A percentile compares a stretch with the other conserved stretches of the same genome.
These are phyloP conservation scores for Colletes gigas DNA, from an alignment of 1,140 invertebrate genomes.

Conservation along the genomic window DNA sequence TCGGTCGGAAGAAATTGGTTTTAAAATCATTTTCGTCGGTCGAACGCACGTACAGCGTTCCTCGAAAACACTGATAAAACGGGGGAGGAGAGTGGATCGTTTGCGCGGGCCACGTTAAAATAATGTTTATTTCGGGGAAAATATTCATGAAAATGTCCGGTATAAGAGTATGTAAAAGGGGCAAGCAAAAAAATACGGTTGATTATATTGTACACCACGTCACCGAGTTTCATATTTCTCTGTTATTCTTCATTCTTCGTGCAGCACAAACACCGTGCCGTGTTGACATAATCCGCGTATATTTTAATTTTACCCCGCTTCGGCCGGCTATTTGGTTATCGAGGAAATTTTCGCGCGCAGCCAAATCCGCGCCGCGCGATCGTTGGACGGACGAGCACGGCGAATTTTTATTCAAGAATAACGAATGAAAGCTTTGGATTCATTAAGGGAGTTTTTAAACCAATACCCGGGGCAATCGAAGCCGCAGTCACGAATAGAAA, in stretches of 20 bases:
- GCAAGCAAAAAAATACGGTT: background rate
- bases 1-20: too few species aligned
- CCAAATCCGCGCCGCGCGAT: background rate
- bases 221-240: background rate
- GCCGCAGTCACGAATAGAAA: too few species aligned
- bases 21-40: background rate
- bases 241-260: slow-evolving; percentile 1
- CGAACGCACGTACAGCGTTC: background rate
- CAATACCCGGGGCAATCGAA: too few species aligned
- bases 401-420: too few species aligned
- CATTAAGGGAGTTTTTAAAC: too few species aligned
- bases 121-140: slow-evolving; percentile 21
- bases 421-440: too few species aligned
- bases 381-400: too few species aligned
- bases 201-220: slow-evolving; percentile 3
- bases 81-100: slow-evolving; percentile 13
- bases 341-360: too few species aligned
- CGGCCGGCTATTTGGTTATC: background rate
- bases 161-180: slow-evolving; percentile 17
- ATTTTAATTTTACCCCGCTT: background rate
- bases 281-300: background rate
- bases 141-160: slow-evolving; percentile 15
- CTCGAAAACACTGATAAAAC: slow-evolving; percentile 12
- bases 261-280: background rate
- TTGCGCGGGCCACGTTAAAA: background rate